Percentiles rank a stretch among this genome's conserved stretches.
These are phyloP conservation scores for Setipinna tenuifilis DNA, from an alignment of 2,797 vertebrate genomes.

Conservation along the genomic window DNA sequence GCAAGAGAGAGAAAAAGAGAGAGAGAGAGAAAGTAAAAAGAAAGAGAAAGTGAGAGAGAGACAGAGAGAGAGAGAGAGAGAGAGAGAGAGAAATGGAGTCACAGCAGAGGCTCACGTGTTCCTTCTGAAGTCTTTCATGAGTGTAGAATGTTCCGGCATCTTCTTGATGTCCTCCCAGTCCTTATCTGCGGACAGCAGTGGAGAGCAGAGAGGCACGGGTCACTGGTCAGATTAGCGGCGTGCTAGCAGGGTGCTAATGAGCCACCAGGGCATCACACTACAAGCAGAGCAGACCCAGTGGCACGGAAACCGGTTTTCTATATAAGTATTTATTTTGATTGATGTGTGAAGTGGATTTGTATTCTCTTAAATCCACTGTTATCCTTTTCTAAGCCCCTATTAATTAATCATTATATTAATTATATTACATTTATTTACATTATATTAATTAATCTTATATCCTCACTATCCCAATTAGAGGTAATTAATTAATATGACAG, in stretches of 20 bases:
- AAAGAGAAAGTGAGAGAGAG: not conserved
- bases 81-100: not conserved
- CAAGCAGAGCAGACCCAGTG: no score
- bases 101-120: constrained; percentile 89
- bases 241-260: not conserved
- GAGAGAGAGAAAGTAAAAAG: no score
- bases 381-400: no score
- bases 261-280: not conserved
- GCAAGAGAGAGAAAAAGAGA: not conserved
- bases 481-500: no score
- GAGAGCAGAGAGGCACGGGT: constrained; percentile 51
- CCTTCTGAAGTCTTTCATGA: constrained; percentile 99
- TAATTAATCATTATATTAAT: no score
- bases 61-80: constrained; percentile 1
- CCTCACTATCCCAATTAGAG: no score
- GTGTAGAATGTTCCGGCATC: constrained; percentile 99
- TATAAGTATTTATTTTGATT: no score
- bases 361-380: no score
- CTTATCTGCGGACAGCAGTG: constrained; percentile 83
- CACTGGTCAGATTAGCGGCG: constrained; percentile 37
- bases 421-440: no score
- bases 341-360: no score
- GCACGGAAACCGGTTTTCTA: no score
- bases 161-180: constrained; percentile 99
- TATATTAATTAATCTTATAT: no score